Evolutionary conservation across 2,888 invertebrate species (phyloP).

Genomic region (Eudasyphora cyanicolor): DNA sequence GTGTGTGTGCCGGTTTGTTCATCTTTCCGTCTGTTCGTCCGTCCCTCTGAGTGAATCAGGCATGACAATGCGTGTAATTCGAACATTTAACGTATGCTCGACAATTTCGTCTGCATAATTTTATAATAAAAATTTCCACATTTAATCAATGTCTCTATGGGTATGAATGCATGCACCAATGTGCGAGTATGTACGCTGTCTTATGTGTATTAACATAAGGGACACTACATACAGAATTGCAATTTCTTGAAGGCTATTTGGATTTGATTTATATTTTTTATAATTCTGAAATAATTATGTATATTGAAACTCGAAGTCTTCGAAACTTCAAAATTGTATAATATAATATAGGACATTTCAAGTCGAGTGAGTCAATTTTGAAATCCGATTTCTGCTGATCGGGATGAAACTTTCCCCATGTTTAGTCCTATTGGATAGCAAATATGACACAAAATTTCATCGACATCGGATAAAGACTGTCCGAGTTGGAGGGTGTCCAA

Average conservation of each 20-base stretch:
- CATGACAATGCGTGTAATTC: constrained; percentile 36
- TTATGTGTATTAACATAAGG: neutral
- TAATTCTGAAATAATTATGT: no score
- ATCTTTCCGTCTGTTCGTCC: neutral
- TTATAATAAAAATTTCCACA: constrained; percentile 54
- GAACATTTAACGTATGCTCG: constrained; percentile 48
- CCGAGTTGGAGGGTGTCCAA: no score
- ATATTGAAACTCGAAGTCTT: no score
- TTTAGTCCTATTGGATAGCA: no score
- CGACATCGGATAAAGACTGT: no score
- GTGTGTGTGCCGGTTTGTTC: neutral
- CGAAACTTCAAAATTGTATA: no score
- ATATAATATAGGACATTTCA: no score
- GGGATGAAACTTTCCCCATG: no score
- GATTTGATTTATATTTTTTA: neutral
- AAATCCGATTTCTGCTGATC: no score
- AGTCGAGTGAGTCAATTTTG: no score
- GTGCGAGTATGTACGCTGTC: neutral
- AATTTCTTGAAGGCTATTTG: neutral
- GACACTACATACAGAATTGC: neutral
- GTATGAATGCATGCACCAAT: neutral
- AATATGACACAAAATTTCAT: no score
- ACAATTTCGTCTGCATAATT: constrained; percentile 54
- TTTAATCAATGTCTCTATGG: constrained; percentile 39
- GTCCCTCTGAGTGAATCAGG: constrained; percentile 3